A percentile compares a stretch with the other conserved stretches of the same genome.
These are phyloP conservation scores for Folsomia manolachei DNA, from an alignment of 2,888 invertebrate genomes.

Conservation along the genomic window DNA sequence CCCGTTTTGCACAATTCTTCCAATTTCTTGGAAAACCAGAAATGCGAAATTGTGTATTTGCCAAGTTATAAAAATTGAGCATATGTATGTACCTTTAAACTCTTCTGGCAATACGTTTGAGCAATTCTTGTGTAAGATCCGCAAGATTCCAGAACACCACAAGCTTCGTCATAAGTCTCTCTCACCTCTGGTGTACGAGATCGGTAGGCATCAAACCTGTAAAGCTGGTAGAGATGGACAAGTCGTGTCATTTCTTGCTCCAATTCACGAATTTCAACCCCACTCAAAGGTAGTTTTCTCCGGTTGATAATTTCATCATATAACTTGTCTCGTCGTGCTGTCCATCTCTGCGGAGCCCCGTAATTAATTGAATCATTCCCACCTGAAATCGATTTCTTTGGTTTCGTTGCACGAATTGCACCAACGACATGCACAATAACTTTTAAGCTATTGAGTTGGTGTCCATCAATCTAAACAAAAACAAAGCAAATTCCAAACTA, in stretches of 20 bases:
- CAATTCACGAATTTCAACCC: constrained; percentile 27
- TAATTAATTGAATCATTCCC: not conserved
- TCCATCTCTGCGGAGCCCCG: not conserved
- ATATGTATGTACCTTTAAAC: not conserved
- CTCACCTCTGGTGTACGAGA: not conserved
- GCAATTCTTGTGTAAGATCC: not conserved
- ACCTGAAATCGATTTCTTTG: not conserved
- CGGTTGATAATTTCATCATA: not conserved
- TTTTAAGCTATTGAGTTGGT: not conserved
- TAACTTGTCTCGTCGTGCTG: not conserved
- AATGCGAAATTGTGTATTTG: no score
- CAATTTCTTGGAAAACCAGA: constrained; percentile 7
- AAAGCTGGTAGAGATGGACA: constrained; percentile 23
- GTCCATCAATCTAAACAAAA: not conserved
- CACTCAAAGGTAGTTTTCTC: constrained; percentile 25
- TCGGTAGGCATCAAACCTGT: not conserved
- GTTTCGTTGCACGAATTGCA: not conserved
- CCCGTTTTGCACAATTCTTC: constrained; percentile 32
- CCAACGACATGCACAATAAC: not conserved
- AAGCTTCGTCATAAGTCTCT: not conserved
- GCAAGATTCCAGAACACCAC: not conserved
- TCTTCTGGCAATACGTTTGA: not conserved
- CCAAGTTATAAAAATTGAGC: no score
- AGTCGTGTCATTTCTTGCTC: constrained; percentile 33
- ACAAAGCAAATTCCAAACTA: no score